Evolutionary conservation across 2,888 invertebrate species (phyloP), one percentile per base, ranked within the genome.

Genomic region (Heliothis peltigera): DNA sequence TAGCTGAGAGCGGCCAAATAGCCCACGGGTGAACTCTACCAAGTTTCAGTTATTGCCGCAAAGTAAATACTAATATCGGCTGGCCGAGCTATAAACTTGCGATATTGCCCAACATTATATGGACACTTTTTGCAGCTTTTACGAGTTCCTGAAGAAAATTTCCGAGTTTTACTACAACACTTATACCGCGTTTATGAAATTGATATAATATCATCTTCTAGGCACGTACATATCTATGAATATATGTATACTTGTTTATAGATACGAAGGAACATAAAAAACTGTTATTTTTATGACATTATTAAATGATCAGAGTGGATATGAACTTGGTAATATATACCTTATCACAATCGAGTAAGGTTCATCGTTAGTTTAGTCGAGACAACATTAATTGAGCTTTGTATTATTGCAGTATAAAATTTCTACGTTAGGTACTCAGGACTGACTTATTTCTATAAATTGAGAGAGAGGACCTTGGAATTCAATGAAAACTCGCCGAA

Each of bases 51-150:
- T 89, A 89, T 89, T 87, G 88, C 84, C 71, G 55, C 79, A 78
- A 79, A 77, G 85, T 84, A 87, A 90, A 89, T 77, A 90, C 81
- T 82, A 88, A 89, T 87, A 89, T 86, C 81, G 79, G 71, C 64
- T 79, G 70, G 57, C 66, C 56, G 72, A 64, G 68, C 69, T 69
- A 75, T 79, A 84, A 83, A 78, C 77, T 79, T 68, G 66, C 72
- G 71, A 85, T 87, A 84, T 86, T 86, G 81, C 78, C 57, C 62
- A 54, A 63, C 69, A 71, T 75, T 77, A 72, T 74, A 77, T 44
- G 69, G 70, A 70, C 68, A 80, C 67, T 79, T 80, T 84, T 82
- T 75, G 81, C 77, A 64, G 67, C 64, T 75, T 82, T 73, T 75
- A 75, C 75, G 79, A 70, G 77, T 77, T 72, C 65, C 75, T 65